Evolutionary conservation across 2,888 invertebrate genomes (phyloP), one percentile per base, ranked within the genome.

Genomic region (Trichopoda pennipes): DNA sequence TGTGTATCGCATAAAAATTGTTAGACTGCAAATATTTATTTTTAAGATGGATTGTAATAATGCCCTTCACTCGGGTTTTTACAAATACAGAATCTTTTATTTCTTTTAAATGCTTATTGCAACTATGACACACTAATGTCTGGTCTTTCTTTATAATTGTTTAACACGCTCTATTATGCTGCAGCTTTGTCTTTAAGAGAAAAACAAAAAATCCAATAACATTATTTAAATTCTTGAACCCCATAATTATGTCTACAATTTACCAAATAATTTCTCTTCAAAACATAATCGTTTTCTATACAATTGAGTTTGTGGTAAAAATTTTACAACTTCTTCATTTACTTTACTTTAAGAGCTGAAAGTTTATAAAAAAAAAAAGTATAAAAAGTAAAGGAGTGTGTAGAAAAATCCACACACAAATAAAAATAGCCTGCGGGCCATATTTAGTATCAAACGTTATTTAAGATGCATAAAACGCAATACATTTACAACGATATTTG

Each of bases 361-460:
- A 38, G 12, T 12, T 38, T n/a, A n/a, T n/a, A n/a, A n/a, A n/a
- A n/a, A n/a, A n/a, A n/a, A n/a, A n/a, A n/a, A n/a, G n/a, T n/a
- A 16, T 42, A 9, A 28, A 17, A 66, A 58, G 35, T 66, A 42
- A 66, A 58, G 49, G 66, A 58, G 75, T 60, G 56, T 44, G 42
- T 19, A 21, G 9, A 3, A 21, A 56, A 58, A n/a, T n/a, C n/a
- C n/a, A 42, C 28, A 58, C 58, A 68, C 32, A 68, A 10, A 42
- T 9, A 17, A 68, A 51, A 21, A 38, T 17, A 17, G 63, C 35
- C 77, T 56, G 0, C 16, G 3, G 42, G 73, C 42, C 60, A 69
- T 80, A 68, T 68, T 80, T 80, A 80, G 68, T 73, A 80, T 80
- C 79, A 80, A 80, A 68, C 53, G 47, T 73, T 28, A 68, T 73